Evolutionary conservation across 2,797 vertebrate genomes (phyloP), one percentile per base, ranked within the genome.

Genomic region (Steatocranus sp.): DNA sequence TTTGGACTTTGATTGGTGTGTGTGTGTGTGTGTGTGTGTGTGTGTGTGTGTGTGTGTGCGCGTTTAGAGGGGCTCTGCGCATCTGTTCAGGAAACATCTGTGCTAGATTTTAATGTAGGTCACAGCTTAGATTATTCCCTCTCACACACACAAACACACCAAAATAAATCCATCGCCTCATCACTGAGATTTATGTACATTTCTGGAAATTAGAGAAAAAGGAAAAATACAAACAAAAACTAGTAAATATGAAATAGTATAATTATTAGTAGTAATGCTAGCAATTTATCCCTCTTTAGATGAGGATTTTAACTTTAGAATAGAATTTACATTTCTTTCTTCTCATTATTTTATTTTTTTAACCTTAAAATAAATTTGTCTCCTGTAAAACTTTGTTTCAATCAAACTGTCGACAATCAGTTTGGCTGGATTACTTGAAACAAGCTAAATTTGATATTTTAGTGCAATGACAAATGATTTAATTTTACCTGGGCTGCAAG

Each of bases 41-140:
- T 73, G 54, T 79, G 54, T 68, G 63, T 76, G 68, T 84, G 54
- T 82, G 74, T 83, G 58, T 70, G 56, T 63, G 74, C 84, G 61
- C 82, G 73, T 83, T 86, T 79, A 83, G 14, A 23, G 41, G 70
- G 75, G 73, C 50, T 86, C 66, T 88, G 83, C 77, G 85, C 86
- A 91, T 88, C 84, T 92, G 90, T 86, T 88, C 85, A 82, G 86
- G 80, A 89, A 90, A 93, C 85, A 92, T 91, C 88, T 91, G 91
- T 9, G 68, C 58, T 81, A 82, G 32, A 87, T 88, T 80, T 85
- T 43, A 70, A 91, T 91, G 81, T 91, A 84, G 88, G 87, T 92
- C 89, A 87, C 74, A 81, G 79, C 76, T 86, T 76, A 83, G 75
- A 89, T 87, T 30, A 30, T 58, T 48, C 80, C 51, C 38, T 41